phyloP scores from a whole-genome alignment of 1,140 invertebrate species.

The Cephus cinctus region DNA sequence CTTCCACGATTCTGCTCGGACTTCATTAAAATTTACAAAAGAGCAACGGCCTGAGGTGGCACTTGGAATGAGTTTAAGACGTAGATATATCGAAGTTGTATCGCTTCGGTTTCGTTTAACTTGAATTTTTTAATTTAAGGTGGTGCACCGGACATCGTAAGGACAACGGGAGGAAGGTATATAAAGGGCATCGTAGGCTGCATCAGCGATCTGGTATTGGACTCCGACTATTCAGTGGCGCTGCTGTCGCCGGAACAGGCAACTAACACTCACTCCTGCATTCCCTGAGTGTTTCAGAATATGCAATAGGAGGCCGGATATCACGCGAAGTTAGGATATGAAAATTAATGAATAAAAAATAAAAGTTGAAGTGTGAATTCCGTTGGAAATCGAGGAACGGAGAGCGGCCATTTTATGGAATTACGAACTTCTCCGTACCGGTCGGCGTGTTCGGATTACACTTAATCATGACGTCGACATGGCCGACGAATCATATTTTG shows the following conservation, averaged over 20 bases:
- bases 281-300: no score
- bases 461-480: slow-evolving; percentile 11
- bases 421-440: background rate
- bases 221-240: slow-evolving; percentile 72
- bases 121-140: slow-evolving; percentile 62
- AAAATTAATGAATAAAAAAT: slow-evolving; percentile 14
- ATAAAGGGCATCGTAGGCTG: slow-evolving; percentile 75
- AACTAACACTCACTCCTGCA: slow-evolving; percentile 56
- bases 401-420: background rate
- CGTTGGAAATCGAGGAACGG: no score
- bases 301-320: no score
- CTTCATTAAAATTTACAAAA: slow-evolving; percentile 3
- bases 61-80: slow-evolving; percentile 4
- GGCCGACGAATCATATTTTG: slow-evolving; percentile 31
- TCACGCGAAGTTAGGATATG: slow-evolving; percentile 21
- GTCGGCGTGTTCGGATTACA: slow-evolving; percentile 14
- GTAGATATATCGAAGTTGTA: background rate
- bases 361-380: no score
- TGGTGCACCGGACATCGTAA: slow-evolving; percentile 71
- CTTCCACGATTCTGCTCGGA: no score
- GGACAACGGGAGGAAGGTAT: slow-evolving; percentile 68
- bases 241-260: slow-evolving; percentile 61
- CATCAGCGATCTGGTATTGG: slow-evolving; percentile 75
- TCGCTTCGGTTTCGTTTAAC: background rate
- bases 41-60: background rate